These are phyloP conservation scores for Cherax quadricarinatus DNA, from an alignment of 1,140 invertebrate species.

Conservation along the genomic window DNA sequence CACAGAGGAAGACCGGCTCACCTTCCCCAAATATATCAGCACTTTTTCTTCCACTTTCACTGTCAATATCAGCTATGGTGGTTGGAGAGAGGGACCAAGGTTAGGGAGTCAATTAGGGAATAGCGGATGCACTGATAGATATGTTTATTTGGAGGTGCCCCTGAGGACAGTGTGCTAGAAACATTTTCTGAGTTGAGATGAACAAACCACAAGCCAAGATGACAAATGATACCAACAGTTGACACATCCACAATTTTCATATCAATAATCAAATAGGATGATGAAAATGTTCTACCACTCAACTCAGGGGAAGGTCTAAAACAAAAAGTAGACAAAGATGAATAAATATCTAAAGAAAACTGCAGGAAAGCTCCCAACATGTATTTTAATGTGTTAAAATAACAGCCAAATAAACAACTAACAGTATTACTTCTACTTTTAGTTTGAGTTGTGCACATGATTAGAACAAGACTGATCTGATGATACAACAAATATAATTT, in stretches of 20 bases:
- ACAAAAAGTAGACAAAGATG: neutral
- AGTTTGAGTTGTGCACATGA: neutral
- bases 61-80: conserved; percentile 58
- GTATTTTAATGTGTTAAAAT: conserved; percentile 1
- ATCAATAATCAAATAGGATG: neutral
- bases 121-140: conserved; percentile 14
- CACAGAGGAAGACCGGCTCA: conserved; percentile 43
- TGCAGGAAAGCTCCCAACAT: conserved; percentile 3
- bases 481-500: neutral
- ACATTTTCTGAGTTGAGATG: neutral
- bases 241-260: conserved; percentile 8
- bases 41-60: conserved; percentile 59
- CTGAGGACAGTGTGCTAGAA: conserved; percentile 7
- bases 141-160: neutral
- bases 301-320: conserved; percentile 10
- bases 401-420: neutral
- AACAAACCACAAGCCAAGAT: neutral
- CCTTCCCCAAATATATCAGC: conserved; percentile 48
- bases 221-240: conserved; percentile 8
- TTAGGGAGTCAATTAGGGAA: conserved; percentile 38
- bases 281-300: neutral
- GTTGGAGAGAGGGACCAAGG: conserved; percentile 64
- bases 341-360: neutral
- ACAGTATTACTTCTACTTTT: neutral
- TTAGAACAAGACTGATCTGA: neutral